A percentile compares a stretch with the other conserved stretches of the same genome.
phyloP scores from a whole-genome alignment of 2,888 invertebrate species.

The Cancer borealis region DNA sequence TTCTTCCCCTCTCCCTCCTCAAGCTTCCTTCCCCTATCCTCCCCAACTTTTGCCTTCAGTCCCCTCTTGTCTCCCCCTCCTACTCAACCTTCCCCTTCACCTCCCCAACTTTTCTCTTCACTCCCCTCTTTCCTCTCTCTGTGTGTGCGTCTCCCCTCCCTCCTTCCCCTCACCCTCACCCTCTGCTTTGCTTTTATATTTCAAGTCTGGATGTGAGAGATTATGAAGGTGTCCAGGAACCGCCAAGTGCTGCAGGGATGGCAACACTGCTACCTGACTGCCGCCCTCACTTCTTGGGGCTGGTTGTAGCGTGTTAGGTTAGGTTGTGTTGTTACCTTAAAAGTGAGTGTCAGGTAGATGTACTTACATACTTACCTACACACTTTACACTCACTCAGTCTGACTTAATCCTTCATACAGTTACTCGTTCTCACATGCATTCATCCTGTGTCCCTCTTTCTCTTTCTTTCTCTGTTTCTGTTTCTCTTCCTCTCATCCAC shows the following conservation, averaged over 20 bases:
- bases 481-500: neutral
- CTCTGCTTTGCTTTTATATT: conserved; percentile 72
- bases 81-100: conserved; percentile 69
- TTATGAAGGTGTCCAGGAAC: conserved; percentile 66
- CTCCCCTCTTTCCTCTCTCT: conserved; percentile 71
- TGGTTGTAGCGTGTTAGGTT: conserved; percentile 41
- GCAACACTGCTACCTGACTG: conserved; percentile 38
- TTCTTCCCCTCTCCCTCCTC: conserved; percentile 70
- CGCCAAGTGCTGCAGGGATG: conserved; percentile 50
- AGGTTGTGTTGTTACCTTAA: neutral
- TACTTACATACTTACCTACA: neutral
- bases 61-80: conserved; percentile 63
- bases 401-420: neutral
- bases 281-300: conserved; percentile 29
- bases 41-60: conserved; percentile 66
- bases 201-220: conserved; percentile 72
- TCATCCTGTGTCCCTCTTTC: neutral
- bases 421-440: neutral
- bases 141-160: conserved; percentile 45
- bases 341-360: neutral
- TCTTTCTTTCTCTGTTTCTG: conserved; percentile 7
- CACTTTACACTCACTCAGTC: neutral
- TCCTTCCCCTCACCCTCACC: conserved; percentile 67
- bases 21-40: conserved; percentile 65
- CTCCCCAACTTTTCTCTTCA: conserved; percentile 72